These are phyloP conservation scores for Amphipoea oculea DNA, from an alignment of 2,888 invertebrate genomes.

Conservation along the genomic window DNA sequence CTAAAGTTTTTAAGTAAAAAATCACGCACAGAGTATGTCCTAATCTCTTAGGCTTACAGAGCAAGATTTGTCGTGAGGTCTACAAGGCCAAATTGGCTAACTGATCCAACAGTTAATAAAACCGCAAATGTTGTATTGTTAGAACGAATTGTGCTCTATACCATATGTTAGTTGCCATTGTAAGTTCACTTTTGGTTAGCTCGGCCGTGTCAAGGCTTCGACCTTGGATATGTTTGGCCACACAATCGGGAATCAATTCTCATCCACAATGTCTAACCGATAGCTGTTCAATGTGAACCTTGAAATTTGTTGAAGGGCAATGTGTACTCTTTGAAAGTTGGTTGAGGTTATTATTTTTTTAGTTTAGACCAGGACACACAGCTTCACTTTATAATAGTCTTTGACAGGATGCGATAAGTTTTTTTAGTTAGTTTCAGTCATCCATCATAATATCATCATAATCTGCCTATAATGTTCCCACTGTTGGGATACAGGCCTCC, in stretches of 20 bases:
- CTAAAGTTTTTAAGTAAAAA: conserved; percentile 45
- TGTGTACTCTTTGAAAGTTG: conserved; percentile 41
- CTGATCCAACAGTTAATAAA: conserved; percentile 60
- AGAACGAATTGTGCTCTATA: conserved; percentile 48
- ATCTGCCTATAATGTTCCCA: too few species aligned
- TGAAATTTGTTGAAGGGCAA: conserved; percentile 49
- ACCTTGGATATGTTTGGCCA: conserved; percentile 77
- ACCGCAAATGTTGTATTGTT: conserved; percentile 66
- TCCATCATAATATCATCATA: too few species aligned
- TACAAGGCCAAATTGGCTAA: conserved; percentile 59
- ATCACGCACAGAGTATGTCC: conserved; percentile 36
- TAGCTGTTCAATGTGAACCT: conserved; percentile 42
- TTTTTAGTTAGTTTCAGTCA: background rate
- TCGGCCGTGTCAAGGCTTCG: conserved; percentile 78
- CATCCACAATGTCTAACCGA: conserved; percentile 58
- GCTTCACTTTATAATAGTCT: background rate
- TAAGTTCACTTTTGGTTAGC: conserved; percentile 74
- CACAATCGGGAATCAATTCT: conserved; percentile 76
- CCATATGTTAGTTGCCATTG: conserved; percentile 70
- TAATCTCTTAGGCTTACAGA: conserved; percentile 51
- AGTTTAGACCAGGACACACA: background rate
- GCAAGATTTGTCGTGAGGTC: conserved; percentile 58
- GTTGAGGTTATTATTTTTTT: conserved; percentile 17
- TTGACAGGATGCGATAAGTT: background rate
- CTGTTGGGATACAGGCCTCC: too few species aligned